phyloP scores from a whole-genome alignment of 2,113 vertebrate species.

The Conger conger region DNA sequence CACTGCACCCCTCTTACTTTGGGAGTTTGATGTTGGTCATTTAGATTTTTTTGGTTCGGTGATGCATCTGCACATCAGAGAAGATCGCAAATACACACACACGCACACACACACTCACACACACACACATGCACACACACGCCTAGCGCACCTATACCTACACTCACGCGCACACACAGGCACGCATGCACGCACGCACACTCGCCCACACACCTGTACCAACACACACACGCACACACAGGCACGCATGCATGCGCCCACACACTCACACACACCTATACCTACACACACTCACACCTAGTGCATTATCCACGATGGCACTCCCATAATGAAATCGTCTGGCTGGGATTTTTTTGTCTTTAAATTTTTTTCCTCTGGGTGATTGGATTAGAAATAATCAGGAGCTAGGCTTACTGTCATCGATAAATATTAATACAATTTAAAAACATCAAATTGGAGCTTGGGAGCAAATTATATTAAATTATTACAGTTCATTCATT shows the following conservation, averaged over 20 bases:
- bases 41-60: constrained; percentile 58
- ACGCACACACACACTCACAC: constrained; percentile 24
- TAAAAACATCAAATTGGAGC: not conserved
- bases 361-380: not conserved
- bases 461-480: no score
- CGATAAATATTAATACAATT: no score
- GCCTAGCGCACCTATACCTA: no score
- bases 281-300: no score
- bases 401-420: not conserved
- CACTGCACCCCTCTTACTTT: constrained; percentile 46
- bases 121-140: no score
- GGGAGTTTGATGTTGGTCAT: constrained; percentile 69
- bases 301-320: not conserved
- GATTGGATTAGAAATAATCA: not conserved
- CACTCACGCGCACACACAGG: no score
- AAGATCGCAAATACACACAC: constrained; percentile 25
- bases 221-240: not conserved
- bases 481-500: no score
- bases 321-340: not conserved
- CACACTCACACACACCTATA: no score
- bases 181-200: not conserved
- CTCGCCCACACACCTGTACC: not conserved
- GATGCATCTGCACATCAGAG: not conserved
- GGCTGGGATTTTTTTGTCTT: not conserved
- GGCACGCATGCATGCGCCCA: no score